Percentiles rank a stretch among this genome's conserved stretches.
Conservation (phyloP, 1,140 invertebrate species). For the Lordiphosa collinella region DNA sequence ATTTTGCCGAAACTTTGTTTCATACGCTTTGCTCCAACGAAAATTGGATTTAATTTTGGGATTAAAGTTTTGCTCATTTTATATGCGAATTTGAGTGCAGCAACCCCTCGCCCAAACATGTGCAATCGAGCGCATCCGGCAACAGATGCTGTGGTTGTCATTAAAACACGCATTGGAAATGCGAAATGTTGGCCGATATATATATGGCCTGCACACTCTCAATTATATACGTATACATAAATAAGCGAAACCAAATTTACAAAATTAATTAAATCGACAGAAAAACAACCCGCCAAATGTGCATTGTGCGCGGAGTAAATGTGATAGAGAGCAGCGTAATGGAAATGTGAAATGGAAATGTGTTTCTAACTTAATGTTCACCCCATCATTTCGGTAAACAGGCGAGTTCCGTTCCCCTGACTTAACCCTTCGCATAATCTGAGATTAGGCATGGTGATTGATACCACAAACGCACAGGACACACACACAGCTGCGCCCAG, state of each 20-base stretch:
- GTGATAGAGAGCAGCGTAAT: slow-evolving; percentile 4
- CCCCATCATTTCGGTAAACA: neutral
- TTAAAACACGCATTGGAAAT: slow-evolving; percentile 43
- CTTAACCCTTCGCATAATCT: slow-evolving; percentile 28
- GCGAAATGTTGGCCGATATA: slow-evolving; percentile 43
- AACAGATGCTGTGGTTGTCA: slow-evolving; percentile 63
- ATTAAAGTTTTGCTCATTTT: slow-evolving; percentile 10
- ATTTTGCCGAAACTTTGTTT: no score
- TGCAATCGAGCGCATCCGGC: slow-evolving; percentile 63
- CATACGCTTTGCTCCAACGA: no score
- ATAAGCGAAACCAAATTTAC: slow-evolving; percentile 67
- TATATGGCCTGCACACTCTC: slow-evolving; percentile 14
- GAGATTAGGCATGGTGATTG: slow-evolving; percentile 60
- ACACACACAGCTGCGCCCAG: neutral
- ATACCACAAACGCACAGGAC: slow-evolving; percentile 41
- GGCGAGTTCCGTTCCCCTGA: neutral
- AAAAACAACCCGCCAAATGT: slow-evolving; percentile 55
- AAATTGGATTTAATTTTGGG: neutral
- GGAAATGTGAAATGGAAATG: slow-evolving; percentile 14
- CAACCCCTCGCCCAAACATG: slow-evolving; percentile 12
- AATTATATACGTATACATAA: slow-evolving; percentile 33
- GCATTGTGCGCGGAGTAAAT: slow-evolving; percentile 25
- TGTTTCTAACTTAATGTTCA: neutral
- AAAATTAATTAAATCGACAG: slow-evolving; percentile 73
- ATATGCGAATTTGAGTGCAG: slow-evolving; percentile 18